phyloP scores from a whole-genome alignment of 2,113 vertebrate species.

The Larimichthys crocea region DNA sequence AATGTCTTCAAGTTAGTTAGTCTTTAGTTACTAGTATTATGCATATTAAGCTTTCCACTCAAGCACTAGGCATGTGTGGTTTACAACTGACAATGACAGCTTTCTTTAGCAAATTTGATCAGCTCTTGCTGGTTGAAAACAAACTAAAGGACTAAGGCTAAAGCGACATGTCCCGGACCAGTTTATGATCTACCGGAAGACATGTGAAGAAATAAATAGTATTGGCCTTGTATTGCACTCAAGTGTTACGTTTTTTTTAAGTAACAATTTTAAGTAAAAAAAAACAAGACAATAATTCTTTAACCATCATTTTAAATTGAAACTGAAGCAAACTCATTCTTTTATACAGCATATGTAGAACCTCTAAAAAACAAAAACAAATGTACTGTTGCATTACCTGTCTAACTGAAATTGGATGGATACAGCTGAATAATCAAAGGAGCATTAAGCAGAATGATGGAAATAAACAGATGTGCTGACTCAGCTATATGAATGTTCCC shows the following conservation, averaged over 20 bases:
- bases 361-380: background rate
- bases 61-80: background rate
- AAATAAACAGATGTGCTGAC: conserved; percentile 32
- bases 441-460: conserved; percentile 12
- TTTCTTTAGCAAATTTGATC: background rate
- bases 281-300: background rate
- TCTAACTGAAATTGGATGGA: conserved; percentile 1
- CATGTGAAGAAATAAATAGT: too few species aligned
- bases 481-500: conserved; percentile 3
- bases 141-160: background rate
- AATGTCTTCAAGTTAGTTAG: background rate
- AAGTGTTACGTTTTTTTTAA: background rate
- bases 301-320: background rate
- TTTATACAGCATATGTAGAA: background rate
- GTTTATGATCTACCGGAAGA: background rate
- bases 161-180: background rate
- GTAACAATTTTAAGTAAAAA: background rate
- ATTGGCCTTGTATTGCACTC: background rate
- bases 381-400: background rate
- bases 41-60: too few species aligned
- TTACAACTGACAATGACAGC: background rate
- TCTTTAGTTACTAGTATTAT: background rate
- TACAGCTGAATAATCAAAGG: conserved; percentile 7
- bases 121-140: too few species aligned
- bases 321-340: background rate